Evolutionary conservation across 2,888 invertebrate species (phyloP).

Genomic region (Sinodicranocentrus sp.): DNA sequence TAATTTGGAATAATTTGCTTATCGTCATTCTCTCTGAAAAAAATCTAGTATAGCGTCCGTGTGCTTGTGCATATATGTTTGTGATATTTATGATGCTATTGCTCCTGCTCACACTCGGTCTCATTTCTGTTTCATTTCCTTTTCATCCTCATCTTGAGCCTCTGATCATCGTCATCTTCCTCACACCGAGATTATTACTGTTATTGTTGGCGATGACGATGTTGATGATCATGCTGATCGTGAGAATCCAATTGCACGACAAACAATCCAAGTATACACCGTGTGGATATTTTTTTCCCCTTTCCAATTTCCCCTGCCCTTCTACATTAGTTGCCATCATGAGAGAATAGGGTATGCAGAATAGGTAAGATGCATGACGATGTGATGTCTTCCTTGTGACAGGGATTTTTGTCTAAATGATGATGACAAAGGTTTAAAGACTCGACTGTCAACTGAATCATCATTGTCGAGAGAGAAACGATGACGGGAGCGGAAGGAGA

Average conservation of each 20-base stretch:
- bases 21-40: conserved; percentile 26
- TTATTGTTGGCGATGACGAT: conserved; percentile 21
- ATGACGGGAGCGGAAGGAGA: conserved; percentile 57
- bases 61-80: no score
- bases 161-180: conserved; percentile 36
- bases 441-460: conserved; percentile 27
- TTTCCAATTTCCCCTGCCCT: conserved; percentile 40
- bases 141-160: conserved; percentile 1
- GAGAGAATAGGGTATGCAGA: background rate
- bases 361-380: conserved; percentile 36
- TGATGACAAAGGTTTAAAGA: conserved; percentile 60
- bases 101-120: conserved; percentile 29
- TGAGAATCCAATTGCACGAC: conserved; percentile 70
- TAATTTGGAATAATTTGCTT: conserved; percentile 26
- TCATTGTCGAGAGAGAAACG: background rate
- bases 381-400: conserved; percentile 52
- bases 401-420: conserved; percentile 44
- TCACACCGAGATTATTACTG: conserved; percentile 21
- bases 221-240: conserved; percentile 65
- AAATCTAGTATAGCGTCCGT: no score
- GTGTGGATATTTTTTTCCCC: conserved; percentile 54
- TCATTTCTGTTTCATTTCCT: conserved; percentile 3
- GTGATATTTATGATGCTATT: conserved; percentile 24
- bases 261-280: conserved; percentile 63
- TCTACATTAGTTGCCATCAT: no score